Conservation (phyloP, 2,888 invertebrate species). For the Coleophora flavipennella region DNA sequence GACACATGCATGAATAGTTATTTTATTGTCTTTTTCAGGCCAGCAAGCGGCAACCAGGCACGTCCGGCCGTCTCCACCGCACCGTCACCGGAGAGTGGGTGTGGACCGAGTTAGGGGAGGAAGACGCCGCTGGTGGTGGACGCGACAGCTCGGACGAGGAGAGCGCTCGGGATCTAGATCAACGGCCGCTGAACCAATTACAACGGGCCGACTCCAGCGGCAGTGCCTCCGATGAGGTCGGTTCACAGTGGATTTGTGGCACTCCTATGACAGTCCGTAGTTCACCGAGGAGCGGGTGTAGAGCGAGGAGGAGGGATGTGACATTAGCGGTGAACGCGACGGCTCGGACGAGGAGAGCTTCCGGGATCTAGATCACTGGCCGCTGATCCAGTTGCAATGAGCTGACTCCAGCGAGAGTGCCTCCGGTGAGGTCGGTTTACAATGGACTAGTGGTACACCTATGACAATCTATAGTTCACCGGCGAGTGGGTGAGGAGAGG, state of each 20-base stretch:
- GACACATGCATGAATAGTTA: too few relatives aligned
- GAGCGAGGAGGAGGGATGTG: conserved; percentile 81
- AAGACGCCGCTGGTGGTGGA: conserved; percentile 10
- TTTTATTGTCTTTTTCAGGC: conserved; percentile 26
- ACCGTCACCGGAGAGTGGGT: conserved; percentile 97
- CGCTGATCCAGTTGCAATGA: conserved; percentile 67
- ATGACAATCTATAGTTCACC: too few relatives aligned
- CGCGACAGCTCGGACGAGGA: conserved; percentile 29
- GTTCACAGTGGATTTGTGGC: not conserved
- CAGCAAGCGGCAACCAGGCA: conserved; percentile 58
- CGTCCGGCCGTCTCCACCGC: conserved; percentile 85
- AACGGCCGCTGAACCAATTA: conserved; percentile 70
- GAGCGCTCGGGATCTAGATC: conserved; percentile 36
- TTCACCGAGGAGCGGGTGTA: conserved; percentile 97
- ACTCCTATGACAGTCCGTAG: too few relatives aligned
- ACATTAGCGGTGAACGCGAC: not conserved
- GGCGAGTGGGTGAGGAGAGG: conserved; percentile 99
- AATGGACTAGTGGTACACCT: too few relatives aligned
- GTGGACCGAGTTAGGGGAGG: conserved; percentile 91
- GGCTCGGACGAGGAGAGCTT: conserved; percentile 30
- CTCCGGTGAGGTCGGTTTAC: conserved; percentile 42
- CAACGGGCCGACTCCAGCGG: conserved; percentile 69
- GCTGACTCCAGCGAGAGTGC: conserved; percentile 73
- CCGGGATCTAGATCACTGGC: conserved; percentile 52
- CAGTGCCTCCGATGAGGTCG: conserved; percentile 61